Evolutionary conservation across 2,113 vertebrate genomes (phyloP).

Genomic region (Machaerirhynchus nigripectus): DNA sequence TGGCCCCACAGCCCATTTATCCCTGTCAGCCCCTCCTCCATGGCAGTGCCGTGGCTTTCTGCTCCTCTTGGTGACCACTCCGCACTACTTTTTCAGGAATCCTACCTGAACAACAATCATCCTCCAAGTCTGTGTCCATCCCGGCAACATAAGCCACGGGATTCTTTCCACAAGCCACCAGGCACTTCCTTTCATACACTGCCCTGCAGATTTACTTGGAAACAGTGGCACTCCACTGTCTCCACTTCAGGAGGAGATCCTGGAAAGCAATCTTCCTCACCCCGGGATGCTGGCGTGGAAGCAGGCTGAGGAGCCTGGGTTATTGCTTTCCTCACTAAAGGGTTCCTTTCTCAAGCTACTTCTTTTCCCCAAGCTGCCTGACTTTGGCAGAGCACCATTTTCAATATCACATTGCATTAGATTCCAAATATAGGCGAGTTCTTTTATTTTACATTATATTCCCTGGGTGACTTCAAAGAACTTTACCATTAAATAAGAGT

Average conservation of each 20-base stretch:
- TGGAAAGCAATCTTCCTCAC: constrained; percentile 50
- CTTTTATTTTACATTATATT: background rate
- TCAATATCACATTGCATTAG: background rate
- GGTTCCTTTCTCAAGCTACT: constrained; percentile 47
- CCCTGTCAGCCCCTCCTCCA: background rate
- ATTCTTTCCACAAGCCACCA: background rate
- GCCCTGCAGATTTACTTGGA: constrained; percentile 38
- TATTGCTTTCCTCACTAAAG: constrained; percentile 37
- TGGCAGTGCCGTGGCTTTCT: background rate
- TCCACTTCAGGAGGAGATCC: constrained; percentile 46
- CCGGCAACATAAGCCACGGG: background rate
- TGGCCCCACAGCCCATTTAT: background rate
- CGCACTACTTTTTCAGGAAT: background rate
- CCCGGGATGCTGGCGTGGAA: constrained; percentile 50
- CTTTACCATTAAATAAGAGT: background rate
- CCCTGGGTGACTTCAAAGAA: background rate
- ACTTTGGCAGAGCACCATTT: background rate
- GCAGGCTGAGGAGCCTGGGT: background rate
- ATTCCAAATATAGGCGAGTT: background rate
- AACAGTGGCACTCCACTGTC: constrained; percentile 15
- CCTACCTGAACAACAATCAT: background rate
- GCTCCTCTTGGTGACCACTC: background rate
- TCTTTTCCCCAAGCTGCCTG: constrained; percentile 13
- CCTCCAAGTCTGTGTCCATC: background rate
- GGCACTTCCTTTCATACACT: background rate